Base-by-base conservation (phyloP, 1,140 invertebrate genomes). In the Pseudobourletiella spinata region DNA sequence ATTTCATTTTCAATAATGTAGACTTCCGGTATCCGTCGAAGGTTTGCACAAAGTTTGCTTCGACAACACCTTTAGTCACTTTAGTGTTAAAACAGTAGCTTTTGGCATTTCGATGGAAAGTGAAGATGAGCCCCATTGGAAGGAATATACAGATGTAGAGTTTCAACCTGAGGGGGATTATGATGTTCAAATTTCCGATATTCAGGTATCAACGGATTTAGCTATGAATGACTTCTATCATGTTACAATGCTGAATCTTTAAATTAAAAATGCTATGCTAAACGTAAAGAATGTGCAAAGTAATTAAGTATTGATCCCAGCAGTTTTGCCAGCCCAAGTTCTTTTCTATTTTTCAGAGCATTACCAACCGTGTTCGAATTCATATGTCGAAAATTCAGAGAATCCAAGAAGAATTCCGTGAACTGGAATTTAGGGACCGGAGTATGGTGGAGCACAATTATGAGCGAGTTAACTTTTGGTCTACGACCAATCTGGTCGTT, bases 1-100 rank as follows among this genome's bases (percentile, higher is more conserved):
- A n/a, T n/a, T n/a, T n/a, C n/a, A n/a, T n/a, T n/a, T n/a, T n/a
- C n/a, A 60, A 32, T 32, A 20, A 6, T 6, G n/a, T 39, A 11
- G 22, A 11, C 20, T 62, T 15, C 32, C 57, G 29, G 55, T 63
- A 15, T 25, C 56, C 16, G 74, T 80, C 60, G 77, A 79, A 43
- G 88, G 88, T 3, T 85, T 88, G 69, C 88, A 86, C 72, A 80
- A 82, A 63, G 83, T 91, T 67, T 92, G 89, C 71, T 89, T 90
- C 71, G 88, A 91, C 71, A 92, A 92, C 71, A 83, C 79, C 2
- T 87, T 88, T 71, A 89, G 86, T 70, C 81, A 81, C 14, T 87
- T 87, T 72, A 86, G 84, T 66, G 76, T 79, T 11, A 92, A 91
- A 74, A 83, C 86, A 24, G 84, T 91, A 1, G 91, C 87, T 72